These are phyloP conservation scores for Loripinus fragilis DNA, from an alignment of 2,888 invertebrate species.

Conservation along the genomic window DNA sequence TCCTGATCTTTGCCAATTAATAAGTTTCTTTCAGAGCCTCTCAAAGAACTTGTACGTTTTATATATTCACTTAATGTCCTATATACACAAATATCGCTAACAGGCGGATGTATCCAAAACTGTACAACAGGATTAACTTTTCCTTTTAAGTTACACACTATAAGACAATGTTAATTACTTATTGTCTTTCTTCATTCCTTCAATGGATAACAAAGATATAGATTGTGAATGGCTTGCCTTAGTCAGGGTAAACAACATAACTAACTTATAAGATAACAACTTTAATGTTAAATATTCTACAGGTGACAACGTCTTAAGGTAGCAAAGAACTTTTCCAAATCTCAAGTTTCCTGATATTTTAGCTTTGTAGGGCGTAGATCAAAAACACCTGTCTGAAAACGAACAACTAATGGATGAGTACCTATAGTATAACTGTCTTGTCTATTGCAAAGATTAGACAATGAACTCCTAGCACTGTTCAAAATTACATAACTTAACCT, in stretches of 20 bases:
- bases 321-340: conserved; percentile 23
- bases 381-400: background rate
- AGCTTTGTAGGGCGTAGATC: conserved; percentile 37
- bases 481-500: conserved; percentile 31
- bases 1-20: too few relatives aligned
- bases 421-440: too few relatives aligned
- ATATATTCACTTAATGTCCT: too few relatives aligned
- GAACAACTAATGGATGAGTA: too few relatives aligned
- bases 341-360: conserved; percentile 37
- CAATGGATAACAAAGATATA: conserved; percentile 10
- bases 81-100: conserved; percentile 22
- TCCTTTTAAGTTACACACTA: conserved; percentile 26
- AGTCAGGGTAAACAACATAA: conserved; percentile 35
- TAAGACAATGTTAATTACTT: conserved; percentile 30
- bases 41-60: conserved; percentile 24
- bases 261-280: conserved; percentile 31
- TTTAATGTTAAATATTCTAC: conserved; percentile 18
- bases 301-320: conserved; percentile 18
- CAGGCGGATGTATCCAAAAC: conserved; percentile 32
- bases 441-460: background rate
- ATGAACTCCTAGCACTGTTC: conserved; percentile 38
- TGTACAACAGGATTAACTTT: conserved; percentile 23
- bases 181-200: conserved; percentile 9
- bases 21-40: conserved; percentile 17
- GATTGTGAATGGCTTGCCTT: conserved; percentile 29